These are phyloP conservation scores for Horisme vitalbata DNA, from an alignment of 2,888 invertebrate genomes.

Conservation along the genomic window DNA sequence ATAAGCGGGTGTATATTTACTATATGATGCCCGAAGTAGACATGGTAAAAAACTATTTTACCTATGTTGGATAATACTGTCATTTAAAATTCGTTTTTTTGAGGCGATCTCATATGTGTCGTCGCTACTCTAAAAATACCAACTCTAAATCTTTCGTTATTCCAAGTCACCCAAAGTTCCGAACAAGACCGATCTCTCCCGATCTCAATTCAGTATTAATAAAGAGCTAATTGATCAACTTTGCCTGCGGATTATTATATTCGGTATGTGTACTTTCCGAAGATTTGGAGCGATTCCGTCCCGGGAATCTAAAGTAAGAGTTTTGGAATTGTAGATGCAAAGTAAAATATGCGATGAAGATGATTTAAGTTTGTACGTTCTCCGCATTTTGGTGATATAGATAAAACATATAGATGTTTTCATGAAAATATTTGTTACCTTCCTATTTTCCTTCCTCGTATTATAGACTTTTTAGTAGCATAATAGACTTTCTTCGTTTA, in stretches of 20 bases:
- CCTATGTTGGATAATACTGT: no score
- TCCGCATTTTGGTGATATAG: background rate
- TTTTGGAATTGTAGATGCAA: background rate
- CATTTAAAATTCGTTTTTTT: no score
- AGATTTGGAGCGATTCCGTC: conserved; percentile 14
- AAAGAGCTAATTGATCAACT: conserved; percentile 50
- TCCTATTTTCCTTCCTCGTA: no score
- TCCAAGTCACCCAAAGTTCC: conserved; percentile 5
- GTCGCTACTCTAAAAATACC: no score
- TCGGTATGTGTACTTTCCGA: conserved; percentile 26
- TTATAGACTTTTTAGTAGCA: no score
- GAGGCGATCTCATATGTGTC: no score
- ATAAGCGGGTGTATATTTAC: no score
- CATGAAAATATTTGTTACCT: no score
- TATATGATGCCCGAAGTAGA: no score
- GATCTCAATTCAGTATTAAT: conserved; percentile 54
- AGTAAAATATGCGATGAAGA: background rate
- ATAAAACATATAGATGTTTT: no score
- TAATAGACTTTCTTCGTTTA: no score
- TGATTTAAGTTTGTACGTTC: background rate
- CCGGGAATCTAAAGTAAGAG: background rate
- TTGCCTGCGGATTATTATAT: conserved; percentile 29
- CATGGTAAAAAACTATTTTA: no score
- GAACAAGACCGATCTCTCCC: conserved; percentile 38
- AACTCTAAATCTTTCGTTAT: background rate